A percentile compares a stretch with the other conserved stretches of the same genome.
Evolutionary conservation across 1,140 invertebrate species (phyloP).

Genomic region (Vollenhovia emeryi): DNA sequence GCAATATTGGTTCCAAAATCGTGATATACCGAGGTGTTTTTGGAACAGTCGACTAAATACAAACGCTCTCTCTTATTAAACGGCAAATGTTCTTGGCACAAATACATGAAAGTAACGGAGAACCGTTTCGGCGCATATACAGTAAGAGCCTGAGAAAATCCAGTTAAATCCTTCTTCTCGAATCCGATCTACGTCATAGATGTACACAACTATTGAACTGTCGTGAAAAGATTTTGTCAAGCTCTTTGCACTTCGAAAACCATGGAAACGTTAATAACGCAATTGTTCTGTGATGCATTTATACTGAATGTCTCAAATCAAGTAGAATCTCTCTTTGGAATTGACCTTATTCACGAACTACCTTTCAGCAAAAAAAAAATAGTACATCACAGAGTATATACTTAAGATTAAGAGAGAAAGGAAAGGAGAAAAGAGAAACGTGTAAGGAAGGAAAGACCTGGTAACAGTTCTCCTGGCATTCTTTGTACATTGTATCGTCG

Average conservation of each 20-base stretch:
- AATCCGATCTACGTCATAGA: background rate
- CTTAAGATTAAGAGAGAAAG: slow-evolving; percentile 41
- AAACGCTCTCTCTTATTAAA: slow-evolving; percentile 45
- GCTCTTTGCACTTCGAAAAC: slow-evolving; percentile 12
- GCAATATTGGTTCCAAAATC: slow-evolving; percentile 49
- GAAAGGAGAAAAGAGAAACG: background rate
- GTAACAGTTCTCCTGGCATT: slow-evolving; percentile 57
- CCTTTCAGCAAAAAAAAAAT: slow-evolving; percentile 15
- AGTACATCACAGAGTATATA: slow-evolving; percentile 42
- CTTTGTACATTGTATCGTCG: slow-evolving; percentile 53
- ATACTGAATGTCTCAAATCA: slow-evolving; percentile 20
- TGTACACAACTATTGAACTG: slow-evolving; percentile 20
- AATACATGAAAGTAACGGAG: slow-evolving; percentile 45
- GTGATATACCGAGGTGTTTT: slow-evolving; percentile 36
- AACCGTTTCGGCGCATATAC: slow-evolving; percentile 21
- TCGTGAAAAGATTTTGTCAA: slow-evolving; percentile 36
- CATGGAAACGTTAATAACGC: slow-evolving; percentile 10
- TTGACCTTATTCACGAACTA: background rate
- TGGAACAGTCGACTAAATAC: slow-evolving; percentile 56
- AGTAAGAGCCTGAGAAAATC: slow-evolving; percentile 42
- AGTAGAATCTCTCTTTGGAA: slow-evolving; percentile 39
- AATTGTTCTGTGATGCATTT: slow-evolving; percentile 37
- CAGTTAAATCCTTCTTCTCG: background rate
- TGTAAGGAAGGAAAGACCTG: slow-evolving; percentile 47
- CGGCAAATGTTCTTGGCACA: slow-evolving; percentile 64